Conservation (phyloP, 2,888 invertebrate species). For the Nomada goodeniana region DNA sequence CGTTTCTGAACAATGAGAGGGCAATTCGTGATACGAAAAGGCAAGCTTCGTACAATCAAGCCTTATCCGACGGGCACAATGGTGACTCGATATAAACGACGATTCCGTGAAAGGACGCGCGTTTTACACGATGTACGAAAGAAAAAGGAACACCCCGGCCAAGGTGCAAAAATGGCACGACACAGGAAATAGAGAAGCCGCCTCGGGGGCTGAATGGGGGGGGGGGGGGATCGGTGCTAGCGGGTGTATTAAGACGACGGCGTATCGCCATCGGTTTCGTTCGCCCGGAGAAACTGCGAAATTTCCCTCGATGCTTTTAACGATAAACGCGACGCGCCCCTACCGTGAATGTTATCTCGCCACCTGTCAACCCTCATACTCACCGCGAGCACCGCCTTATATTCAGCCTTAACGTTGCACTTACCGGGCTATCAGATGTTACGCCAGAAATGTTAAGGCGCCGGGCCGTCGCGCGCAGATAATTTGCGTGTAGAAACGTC, state of each 20-base stretch:
- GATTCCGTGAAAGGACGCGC: slow-evolving; percentile 9
- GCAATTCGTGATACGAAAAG: slow-evolving; percentile 21
- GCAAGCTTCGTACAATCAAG: slow-evolving; percentile 10
- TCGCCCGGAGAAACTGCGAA: slow-evolving; percentile 69
- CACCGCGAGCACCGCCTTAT: slow-evolving; percentile 65
- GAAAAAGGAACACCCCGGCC: neutral
- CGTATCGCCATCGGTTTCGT: slow-evolving; percentile 55
- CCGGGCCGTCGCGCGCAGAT: slow-evolving; percentile 53
- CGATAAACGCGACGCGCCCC: slow-evolving; percentile 69
- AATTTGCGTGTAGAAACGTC: slow-evolving; percentile 56
- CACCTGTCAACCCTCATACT: slow-evolving; percentile 72
- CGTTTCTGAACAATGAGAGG: slow-evolving; percentile 8
- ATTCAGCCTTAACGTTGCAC: slow-evolving; percentile 72
- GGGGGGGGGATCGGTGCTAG: slow-evolving; percentile 34
- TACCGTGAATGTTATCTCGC: slow-evolving; percentile 73
- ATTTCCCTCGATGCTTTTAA: slow-evolving; percentile 76
- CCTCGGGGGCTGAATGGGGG: slow-evolving; percentile 40
- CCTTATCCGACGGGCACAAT: slow-evolving; percentile 22
- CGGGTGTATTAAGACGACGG: slow-evolving; percentile 49
- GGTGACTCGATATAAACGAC: slow-evolving; percentile 21
- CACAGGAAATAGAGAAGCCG: slow-evolving; percentile 27
- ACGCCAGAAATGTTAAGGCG: slow-evolving; percentile 65
- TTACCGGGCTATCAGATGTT: slow-evolving; percentile 73
- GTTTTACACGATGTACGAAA: slow-evolving; percentile 3
- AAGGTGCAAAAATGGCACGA: slow-evolving; percentile 36